Base-by-base conservation (phyloP, 2,888 invertebrate genomes). In the Trissolcus japonicus region DNA sequence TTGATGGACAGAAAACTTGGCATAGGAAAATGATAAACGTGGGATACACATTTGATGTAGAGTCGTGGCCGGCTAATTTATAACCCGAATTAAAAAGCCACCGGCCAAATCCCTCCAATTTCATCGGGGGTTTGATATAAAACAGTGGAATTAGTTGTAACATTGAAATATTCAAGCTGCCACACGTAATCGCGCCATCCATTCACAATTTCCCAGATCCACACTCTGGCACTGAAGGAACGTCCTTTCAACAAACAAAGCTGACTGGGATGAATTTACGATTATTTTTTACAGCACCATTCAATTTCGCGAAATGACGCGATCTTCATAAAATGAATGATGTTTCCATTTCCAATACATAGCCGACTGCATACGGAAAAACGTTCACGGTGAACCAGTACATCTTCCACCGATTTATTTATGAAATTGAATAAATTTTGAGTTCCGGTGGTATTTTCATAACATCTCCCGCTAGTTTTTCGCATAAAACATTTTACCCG, bases 401-500 rank as follows among this genome's bases (percentile, higher is more conserved):
- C n/a, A 55, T 61, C 63, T 41, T 41, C 35, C 9, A 35, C 35
- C 35, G 11, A 60, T 50, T 61, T 55, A 65, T 56, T 57, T 62
- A 57, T 62, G 17, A 2, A 21, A 57, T 19, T 46, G 41, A n/a
- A 62, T 74, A 68, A 68, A 67, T 68, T 43, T 62, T 4, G 57
- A 29, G 46, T 16, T 59, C 59, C 35, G 40, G 48, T 43, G 35
- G 61, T 62, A 57, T 56, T 67, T 67, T 56, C 48, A 55, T 73
- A 51, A 53, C 51, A 62, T 67, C 53, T 74, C 40, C 43, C 46
- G 29, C 61, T 56, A 60, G 53, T 67, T 74, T 60, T 67, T 55
- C 67, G 51, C 67, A 67, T 57, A 62, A 61, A 74, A 66, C 62
- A 65, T 55, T 68, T 65, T 59, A 69, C 69, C 35, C 68, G 77